These are phyloP conservation scores for Bambusicola thoracicus DNA, from an alignment of 2,113 vertebrate species.

Conservation along the genomic window DNA sequence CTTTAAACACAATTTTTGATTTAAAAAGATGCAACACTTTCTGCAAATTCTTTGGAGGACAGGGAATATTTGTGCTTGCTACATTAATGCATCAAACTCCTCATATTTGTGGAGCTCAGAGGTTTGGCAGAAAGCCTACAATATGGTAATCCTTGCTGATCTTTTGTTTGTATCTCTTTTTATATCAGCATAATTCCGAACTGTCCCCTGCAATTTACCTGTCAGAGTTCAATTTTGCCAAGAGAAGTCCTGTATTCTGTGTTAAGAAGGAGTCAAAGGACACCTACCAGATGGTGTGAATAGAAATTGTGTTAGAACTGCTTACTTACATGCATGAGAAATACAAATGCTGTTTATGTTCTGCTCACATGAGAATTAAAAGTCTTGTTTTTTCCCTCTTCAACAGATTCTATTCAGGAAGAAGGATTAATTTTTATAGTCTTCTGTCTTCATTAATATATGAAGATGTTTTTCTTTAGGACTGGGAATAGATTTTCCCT, in stretches of 20 bases:
- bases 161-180: background rate
- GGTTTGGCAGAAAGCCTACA: background rate
- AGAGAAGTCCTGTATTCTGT: background rate
- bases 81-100: background rate
- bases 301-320: background rate
- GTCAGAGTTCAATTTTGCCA: background rate
- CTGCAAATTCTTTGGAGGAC: background rate
- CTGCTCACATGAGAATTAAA: background rate
- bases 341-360: background rate
- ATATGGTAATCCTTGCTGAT: background rate
- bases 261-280: background rate
- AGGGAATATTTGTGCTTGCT: background rate
- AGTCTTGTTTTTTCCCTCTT: background rate
- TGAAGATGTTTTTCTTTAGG: background rate
- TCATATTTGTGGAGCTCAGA: background rate
- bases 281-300: accelerated
- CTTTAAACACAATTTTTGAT: background rate
- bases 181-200: background rate
- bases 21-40: background rate
- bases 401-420: background rate
- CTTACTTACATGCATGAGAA: background rate
- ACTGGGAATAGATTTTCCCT: background rate
- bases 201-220: background rate
- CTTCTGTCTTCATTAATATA: background rate
- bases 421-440: background rate